Evolutionary conservation across 2,888 invertebrate genomes (phyloP), one percentile per base, ranked within the genome.

Genomic region (Orchesella flavescens): DNA sequence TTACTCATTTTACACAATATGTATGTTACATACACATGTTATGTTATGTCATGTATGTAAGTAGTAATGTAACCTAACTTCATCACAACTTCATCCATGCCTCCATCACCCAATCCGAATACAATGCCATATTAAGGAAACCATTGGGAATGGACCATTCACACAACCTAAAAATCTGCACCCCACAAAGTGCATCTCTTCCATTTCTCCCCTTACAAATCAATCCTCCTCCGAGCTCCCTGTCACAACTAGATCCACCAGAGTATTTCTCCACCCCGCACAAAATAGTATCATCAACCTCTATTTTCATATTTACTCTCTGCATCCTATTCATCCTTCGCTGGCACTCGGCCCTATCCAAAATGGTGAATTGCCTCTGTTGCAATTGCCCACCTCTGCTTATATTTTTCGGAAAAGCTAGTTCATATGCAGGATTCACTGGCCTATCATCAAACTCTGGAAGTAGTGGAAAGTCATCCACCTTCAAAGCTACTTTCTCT

Each of bases 251-350:
- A 5, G 55, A 53, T 17, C 76, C 76, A 13, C 76, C 76, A 1
- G 66, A 66, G 21, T 76, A 76, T 7, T 5, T 57, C 55, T 76
- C 76, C 5, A 76, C 76, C 2, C 76, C 76, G 66, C 76, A 76
- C 24, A 76, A 7, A 1, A 46, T 9, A 53, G 5, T 19, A 12
- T 49, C 10, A 24, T 46, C 15, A 1, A 21, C 13, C 15, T 66
- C 55, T 4, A 65, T 3, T 12, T 15, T 19, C 3, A 49, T 12
- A n/a, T 49, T 49, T 7, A 19, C 19, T 43, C 24, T 66, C 1
- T 9, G 1, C 19, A 76, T 55, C 75, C 61, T 1, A 13, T 49
- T 65, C 65, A 75, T 23, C 21, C 76, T 53, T 23, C 5, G 63
- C 34, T 68, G 61, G 43, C 76, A 76, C 55, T 76, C 76, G 9